Conservation (phyloP, 2,113 vertebrate genomes). For the Chionodraco myersi region DNA sequence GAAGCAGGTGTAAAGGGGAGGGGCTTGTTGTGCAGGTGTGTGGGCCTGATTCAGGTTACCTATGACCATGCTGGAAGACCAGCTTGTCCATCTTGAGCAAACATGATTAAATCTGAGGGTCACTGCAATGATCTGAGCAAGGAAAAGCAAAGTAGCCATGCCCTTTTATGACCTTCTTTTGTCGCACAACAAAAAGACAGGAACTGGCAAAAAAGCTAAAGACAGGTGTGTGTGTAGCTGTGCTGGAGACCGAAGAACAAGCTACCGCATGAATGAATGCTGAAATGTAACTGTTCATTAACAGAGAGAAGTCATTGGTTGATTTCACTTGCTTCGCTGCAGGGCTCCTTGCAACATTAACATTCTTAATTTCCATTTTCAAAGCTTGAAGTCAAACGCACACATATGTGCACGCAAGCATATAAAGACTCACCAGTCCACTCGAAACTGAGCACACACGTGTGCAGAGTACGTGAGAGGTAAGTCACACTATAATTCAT, state of each 20-base stretch:
- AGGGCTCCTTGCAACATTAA: conserved; percentile 61
- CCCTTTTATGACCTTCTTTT: conserved; percentile 29
- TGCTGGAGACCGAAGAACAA: background rate
- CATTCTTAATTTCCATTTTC: conserved; percentile 57
- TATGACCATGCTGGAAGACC: background rate
- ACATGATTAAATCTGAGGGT: conserved; percentile 62
- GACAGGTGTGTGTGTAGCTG: conserved; percentile 40
- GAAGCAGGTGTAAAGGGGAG: conserved; percentile 76
- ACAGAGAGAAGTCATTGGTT: conserved; percentile 49
- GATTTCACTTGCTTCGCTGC: conserved; percentile 45
- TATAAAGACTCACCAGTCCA: background rate
- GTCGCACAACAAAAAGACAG: conserved; percentile 2
- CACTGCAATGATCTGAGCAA: conserved; percentile 27
- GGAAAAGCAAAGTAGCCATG: conserved; percentile 29
- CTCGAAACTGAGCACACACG: conserved; percentile 21
- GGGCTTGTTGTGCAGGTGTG: conserved; percentile 61
- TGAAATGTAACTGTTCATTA: conserved; percentile 64
- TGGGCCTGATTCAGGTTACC: conserved; percentile 69
- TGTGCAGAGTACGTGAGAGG: conserved; percentile 37
- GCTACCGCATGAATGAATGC: conserved; percentile 36
- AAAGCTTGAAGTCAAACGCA: conserved; percentile 21
- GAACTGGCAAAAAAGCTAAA: conserved; percentile 47
- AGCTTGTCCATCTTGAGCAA: conserved; percentile 38
- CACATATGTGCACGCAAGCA: background rate
- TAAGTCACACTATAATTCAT: conserved; percentile 52